phyloP scores from a whole-genome alignment of 2,797 vertebrate species.

The Anguilla anguilla region DNA sequence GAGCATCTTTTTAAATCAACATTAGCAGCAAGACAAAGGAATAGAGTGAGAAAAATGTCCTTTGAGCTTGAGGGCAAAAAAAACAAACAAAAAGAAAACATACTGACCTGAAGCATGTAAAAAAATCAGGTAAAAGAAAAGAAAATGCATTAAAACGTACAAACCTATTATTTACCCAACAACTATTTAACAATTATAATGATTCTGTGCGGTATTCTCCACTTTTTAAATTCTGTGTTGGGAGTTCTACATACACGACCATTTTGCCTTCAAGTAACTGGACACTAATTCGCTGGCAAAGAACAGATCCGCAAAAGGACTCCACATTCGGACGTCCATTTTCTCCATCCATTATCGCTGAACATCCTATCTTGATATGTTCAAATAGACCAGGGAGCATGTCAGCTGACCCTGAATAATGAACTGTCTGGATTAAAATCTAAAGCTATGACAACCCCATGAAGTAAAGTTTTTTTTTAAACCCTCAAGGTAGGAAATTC shows the following conservation, averaged over 20 bases:
- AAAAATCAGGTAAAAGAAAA: background rate
- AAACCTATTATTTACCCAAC: background rate
- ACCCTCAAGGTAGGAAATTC: slow-evolving; percentile 58
- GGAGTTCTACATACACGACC: background rate
- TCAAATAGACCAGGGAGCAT: background rate
- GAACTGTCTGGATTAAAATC: background rate
- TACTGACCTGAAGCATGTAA: background rate
- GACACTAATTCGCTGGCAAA: background rate
- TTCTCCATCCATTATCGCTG: background rate
- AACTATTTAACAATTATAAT: too few relatives aligned
- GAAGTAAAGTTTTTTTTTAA: slow-evolving; percentile 56
- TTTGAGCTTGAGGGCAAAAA: too few relatives aligned
- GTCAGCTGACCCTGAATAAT: background rate
- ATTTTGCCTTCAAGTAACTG: background rate
- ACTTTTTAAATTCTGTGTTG: background rate
- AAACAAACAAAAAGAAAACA: too few relatives aligned
- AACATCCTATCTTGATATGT: too few relatives aligned
- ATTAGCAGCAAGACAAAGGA: too few relatives aligned
- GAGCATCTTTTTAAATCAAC: too few relatives aligned
- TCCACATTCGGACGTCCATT: background rate
- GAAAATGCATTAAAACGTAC: background rate
- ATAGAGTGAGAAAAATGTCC: too few relatives aligned
- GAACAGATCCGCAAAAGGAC: background rate
- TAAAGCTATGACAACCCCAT: background rate
- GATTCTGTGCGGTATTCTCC: background rate